Base-by-base conservation (phyloP, 2,797 vertebrate species). In the Gobio occitaniae region DNA sequence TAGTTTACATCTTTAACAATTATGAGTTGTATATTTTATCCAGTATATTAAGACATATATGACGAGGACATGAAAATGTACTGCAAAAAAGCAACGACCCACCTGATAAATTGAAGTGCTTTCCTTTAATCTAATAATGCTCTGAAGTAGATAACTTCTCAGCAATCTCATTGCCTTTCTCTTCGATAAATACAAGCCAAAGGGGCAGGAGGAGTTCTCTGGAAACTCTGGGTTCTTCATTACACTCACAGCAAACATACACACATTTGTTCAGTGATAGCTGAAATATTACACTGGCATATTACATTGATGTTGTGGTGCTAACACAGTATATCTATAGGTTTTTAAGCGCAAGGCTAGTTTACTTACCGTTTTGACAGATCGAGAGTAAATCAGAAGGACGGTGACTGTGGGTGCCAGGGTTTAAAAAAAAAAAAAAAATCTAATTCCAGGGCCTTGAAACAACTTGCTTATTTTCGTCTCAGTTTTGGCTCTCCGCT, bases 401-500 rank as follows among this genome's bases (percentile, higher is more conserved):
- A 95, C 94, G 93, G 94, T 95, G 95, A 96, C 94, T 95, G 94
- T 92, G 92, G 91, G 94, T 95, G 95, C 96, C 95, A 96, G 32
- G 32, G 95, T 29, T 94, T 9, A 44, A 44, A 44, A 44, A 44
- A 44, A 36, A 3, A 3, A 48, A 48, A 48, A 48, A 10, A 95
- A 96, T 96, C 96, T 96, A 91, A 93, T 95, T 96, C 95, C 96
- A 97, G 95, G 96, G 94, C 95, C 95, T 96, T 96, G 95, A 96
- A 97, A 96, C 96, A 96, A 96, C 96, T 96, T 96, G 96, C 96
- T 96, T 96, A 96, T 97, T 96, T 97, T 97, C 95, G 90, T 93
- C 94, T 93, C 94, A 94, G 95, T 95, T 89, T 95, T 96, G 95
- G 95, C 96, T 96, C 93, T 93, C 95, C 91, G 90, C 94, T 96